Conservation (phyloP, 1,140 invertebrate genomes). For the Drosophila bocki region DNA sequence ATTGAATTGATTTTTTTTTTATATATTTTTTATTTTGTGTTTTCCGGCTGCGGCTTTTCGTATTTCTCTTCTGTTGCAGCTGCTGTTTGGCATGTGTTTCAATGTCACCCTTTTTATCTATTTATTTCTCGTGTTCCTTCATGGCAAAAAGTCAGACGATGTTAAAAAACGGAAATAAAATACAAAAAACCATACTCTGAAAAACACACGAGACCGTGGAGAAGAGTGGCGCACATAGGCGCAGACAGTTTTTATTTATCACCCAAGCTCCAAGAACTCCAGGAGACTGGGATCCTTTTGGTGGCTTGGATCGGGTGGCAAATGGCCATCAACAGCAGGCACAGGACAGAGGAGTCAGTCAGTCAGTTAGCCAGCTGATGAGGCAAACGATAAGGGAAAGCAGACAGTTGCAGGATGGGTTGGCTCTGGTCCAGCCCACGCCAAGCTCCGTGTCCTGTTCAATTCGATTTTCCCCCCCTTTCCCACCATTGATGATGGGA, state of each 20-base stretch:
- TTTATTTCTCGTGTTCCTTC: slow-evolving; percentile 45
- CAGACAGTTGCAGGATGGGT: slow-evolving; percentile 44
- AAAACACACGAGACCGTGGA: slow-evolving; percentile 4
- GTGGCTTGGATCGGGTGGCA: slow-evolving; percentile 19
- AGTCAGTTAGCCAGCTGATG: slow-evolving; percentile 40
- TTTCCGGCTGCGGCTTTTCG: slow-evolving; percentile 23
- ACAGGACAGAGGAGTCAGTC: slow-evolving; percentile 21
- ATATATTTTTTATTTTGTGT: too few relatives aligned
- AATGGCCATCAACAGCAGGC: slow-evolving; percentile 53
- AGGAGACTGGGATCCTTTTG: background rate
- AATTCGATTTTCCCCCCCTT: background rate
- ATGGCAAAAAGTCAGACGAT: slow-evolving; percentile 65
- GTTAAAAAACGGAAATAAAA: slow-evolving; percentile 20
- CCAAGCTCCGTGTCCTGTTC: slow-evolving; percentile 11
- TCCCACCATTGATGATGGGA: background rate
- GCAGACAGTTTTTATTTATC: slow-evolving; percentile 84
- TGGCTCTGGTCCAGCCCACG: background rate
- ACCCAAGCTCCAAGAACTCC: slow-evolving; percentile 27
- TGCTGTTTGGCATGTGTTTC: slow-evolving; percentile 60
- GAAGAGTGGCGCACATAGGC: slow-evolving; percentile 63
- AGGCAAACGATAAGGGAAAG: slow-evolving; percentile 45
- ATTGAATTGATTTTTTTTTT: slow-evolving; percentile 64
- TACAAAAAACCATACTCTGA: slow-evolving; percentile 4
- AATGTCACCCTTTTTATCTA: slow-evolving; percentile 44
- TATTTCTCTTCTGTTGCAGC: slow-evolving; percentile 25